Evolutionary conservation across 1,140 invertebrate species (phyloP), one percentile per base, ranked within the genome.

Genomic region (Drosophila aff.): DNA sequence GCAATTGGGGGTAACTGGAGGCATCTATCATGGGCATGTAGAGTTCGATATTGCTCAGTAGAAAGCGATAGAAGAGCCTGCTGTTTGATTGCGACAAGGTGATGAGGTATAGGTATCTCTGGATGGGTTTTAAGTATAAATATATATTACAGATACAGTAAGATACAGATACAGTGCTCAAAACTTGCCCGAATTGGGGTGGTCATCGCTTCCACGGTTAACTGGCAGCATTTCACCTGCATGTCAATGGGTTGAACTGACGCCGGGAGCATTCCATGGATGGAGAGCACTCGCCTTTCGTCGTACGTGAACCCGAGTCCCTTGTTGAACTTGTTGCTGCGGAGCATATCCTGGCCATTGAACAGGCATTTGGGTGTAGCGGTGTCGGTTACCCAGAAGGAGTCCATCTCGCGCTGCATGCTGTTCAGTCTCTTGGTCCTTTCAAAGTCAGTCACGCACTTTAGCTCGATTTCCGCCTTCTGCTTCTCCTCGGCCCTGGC

Each of bases 1-100:
- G 94, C 16, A 98, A 97, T 1, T 98, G 98, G 1, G 97, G 98
- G 0, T 98, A 98, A 0, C 97, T 98, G 92, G 99, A 99, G 4
- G 99, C 97, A 53, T 61, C 41, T 7, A 71, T 52, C 7, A 81
- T 9, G 0, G 96, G 96, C 96, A 97, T 98, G 94, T 98, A 96
- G 46, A 96, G 95, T 44, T 98, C 96, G 2, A 99, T 96, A 91
- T 99, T 96, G 69, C 98, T 96, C 11, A 95, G 94, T 2, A 99
- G 93, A 41, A 99, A 95, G n/a, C 97, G 95, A 93, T 98, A 99
- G 93, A 99, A 99, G 0, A 99, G 94, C 64, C 96, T 96, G 89
- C 98, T 97, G 92, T 99, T 99, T 61, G 96, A 94, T 82, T 98
- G 96, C 92, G 96, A 93, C 52, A 98, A 81, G 58, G 95, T 95